Evolutionary conservation across 2,888 invertebrate genomes (phyloP).

Genomic region (Hirtodrosophila confusa): DNA sequence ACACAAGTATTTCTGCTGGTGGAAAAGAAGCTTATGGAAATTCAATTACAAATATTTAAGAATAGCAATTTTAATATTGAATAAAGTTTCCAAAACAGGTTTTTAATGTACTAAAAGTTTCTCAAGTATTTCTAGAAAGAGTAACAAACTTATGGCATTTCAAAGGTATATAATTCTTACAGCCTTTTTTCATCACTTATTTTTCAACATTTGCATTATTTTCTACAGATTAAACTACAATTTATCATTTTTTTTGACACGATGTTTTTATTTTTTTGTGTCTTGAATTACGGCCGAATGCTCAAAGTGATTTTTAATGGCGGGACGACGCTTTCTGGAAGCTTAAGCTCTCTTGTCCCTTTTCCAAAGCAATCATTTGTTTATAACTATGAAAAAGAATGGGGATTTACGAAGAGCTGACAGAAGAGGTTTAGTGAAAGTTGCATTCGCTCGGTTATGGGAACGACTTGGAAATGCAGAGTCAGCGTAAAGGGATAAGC

Average conservation of each 20-base stretch:
- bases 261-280: conserved; percentile 37
- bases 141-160: conserved; percentile 2
- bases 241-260: conserved; percentile 68
- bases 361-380: conserved; percentile 53
- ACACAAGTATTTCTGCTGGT: no score
- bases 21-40: no score
- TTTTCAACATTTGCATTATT: conserved; percentile 73
- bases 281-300: conserved; percentile 55
- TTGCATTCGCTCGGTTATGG: conserved; percentile 20
- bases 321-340: conserved; percentile 47
- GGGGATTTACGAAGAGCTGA: conserved; percentile 30
- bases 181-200: conserved; percentile 33
- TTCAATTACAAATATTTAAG: no score
- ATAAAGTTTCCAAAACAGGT: no score
- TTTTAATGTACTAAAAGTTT: background rate
- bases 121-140: conserved; percentile 1
- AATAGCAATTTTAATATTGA: no score
- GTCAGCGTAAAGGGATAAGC: conserved; percentile 65
- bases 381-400: conserved; percentile 33
- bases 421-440: conserved; percentile 10
- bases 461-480: conserved; percentile 35
- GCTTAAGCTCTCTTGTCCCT: conserved; percentile 49
- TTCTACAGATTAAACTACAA: conserved; percentile 76
- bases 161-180: background rate
- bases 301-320: conserved; percentile 79